Evolutionary conservation across 2,113 vertebrate species (phyloP).

Genomic region (Dipodomys stephensi): DNA sequence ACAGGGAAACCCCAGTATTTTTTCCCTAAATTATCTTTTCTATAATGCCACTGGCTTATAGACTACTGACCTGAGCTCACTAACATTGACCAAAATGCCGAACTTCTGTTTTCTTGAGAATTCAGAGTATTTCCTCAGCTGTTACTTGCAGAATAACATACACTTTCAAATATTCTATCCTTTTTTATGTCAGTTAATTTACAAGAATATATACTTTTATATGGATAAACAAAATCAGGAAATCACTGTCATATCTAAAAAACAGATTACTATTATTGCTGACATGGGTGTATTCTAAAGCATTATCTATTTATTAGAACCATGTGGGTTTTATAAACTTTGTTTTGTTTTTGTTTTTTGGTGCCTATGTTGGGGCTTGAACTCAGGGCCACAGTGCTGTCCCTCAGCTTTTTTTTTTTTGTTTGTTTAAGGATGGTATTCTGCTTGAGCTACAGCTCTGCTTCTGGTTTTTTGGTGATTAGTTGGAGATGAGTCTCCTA

Average conservation of each 20-base stretch:
- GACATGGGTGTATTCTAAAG: not conserved
- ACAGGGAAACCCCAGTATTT: not conserved
- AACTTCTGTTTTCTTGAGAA: constrained; percentile 17
- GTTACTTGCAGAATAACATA: not conserved
- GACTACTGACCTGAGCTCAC: not conserved
- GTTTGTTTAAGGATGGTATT: too few relatives aligned
- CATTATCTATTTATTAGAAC: not conserved
- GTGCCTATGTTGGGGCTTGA: too few relatives aligned
- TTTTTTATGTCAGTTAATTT: constrained; percentile 28
- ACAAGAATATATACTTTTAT: not conserved
- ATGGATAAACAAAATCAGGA: not conserved
- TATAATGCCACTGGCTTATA: not conserved
- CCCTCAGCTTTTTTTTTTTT: too few relatives aligned
- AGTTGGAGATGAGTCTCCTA: too few relatives aligned
- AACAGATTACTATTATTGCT: not conserved
- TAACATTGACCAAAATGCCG: not conserved
- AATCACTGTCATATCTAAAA: not conserved
- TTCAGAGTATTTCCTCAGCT: not conserved
- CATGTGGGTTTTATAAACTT: not conserved
- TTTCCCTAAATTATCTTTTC: not conserved
- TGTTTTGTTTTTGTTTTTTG: too few relatives aligned
- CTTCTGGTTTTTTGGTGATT: too few relatives aligned
- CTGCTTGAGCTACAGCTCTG: too few relatives aligned
- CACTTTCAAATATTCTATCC: not conserved
- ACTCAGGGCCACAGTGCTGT: too few relatives aligned